Base-by-base conservation (phyloP, 2,888 invertebrate species). In the Platypus cylindrus region DNA sequence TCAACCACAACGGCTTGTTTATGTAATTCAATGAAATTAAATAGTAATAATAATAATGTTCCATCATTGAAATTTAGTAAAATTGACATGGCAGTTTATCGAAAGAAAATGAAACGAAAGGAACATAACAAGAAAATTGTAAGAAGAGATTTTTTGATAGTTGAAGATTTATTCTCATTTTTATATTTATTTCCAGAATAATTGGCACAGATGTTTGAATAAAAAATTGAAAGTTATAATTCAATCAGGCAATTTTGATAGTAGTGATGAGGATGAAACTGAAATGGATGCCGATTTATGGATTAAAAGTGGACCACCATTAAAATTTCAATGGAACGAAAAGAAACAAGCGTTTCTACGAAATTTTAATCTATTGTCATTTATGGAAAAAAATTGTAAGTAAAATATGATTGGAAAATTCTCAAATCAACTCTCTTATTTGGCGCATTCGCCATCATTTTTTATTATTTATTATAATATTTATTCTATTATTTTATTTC, bases 291-390 rank as follows among this genome's bases (percentile, higher is more conserved):
- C 53, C 11, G 58, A 62, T 45, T 49, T 66, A n/a, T 64, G 63
- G 57, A 70, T 77, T 15, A 72, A 70, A 28, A 67, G 70, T 43
- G 70, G 63, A 36, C 65, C 63, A 37, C 68, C 68, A 5, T 57
- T 62, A n/a, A 64, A 66, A 43, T 54, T 63, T 12, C 66, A 68
- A 43, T 58, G 62, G 35, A 60, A 62, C 9, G 60, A 66, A 17
- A 62, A 65, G 30, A 71, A 80, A 53, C 54, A 70, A 11, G 61
- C 70, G 11, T 79, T 79, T 54, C 62, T 80, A 33, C 66, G 71
- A 16, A 63, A 68, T 45, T 71, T 79, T 43, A 71, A 67, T 31
- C 58, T 80, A 38, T 75, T 74, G 5, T 73, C 78, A n/a, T 65
- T 66, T 35, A 61, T 63, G 31, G 62, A 56, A 42, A 72, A 62